These are phyloP conservation scores for Noctilio leporinus DNA, from an alignment of 2,113 vertebrate genomes.

Conservation along the genomic window DNA sequence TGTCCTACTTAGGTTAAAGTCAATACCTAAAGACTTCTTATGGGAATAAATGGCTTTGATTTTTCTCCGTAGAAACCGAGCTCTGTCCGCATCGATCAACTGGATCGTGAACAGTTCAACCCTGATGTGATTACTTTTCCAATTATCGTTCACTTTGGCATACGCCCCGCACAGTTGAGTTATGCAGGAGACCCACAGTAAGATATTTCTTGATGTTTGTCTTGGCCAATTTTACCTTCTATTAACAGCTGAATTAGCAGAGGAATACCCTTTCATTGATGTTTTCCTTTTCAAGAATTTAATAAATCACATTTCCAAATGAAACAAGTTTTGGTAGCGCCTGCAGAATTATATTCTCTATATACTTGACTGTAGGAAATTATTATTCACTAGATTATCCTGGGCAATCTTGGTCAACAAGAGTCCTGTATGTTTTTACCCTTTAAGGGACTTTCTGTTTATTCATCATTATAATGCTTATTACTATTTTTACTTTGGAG, in stretches of 20 bases:
- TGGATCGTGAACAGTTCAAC: constrained; percentile 99
- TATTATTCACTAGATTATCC: background rate
- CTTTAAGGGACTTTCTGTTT: background rate
- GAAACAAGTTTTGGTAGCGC: background rate
- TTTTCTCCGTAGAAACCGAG: constrained; percentile 90
- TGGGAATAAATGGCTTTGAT: constrained; percentile 60
- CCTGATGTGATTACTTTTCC: constrained; percentile 98
- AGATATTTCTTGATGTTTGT: constrained; percentile 76
- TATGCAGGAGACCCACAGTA: constrained; percentile 99
- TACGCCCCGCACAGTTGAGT: constrained; percentile 97
- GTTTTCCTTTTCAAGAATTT: constrained; percentile 25
- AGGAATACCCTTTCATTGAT: background rate
- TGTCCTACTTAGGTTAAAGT: constrained; percentile 42
- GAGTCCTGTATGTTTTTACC: background rate
- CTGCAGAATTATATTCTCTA: background rate
- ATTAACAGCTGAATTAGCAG: constrained; percentile 59
- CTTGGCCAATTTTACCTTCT: constrained; percentile 68
- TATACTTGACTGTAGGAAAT: background rate
- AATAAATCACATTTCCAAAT: constrained; percentile 21
- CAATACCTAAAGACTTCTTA: constrained; percentile 40
- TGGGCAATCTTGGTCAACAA: background rate
- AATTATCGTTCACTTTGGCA: constrained; percentile 98
- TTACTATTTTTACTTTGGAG: constrained; percentile 7
- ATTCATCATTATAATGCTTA: background rate
- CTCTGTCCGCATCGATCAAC: constrained; percentile 98